Evolutionary conservation across 2,113 vertebrate species (phyloP).

Genomic region (Cheirogaleus medius): DNA sequence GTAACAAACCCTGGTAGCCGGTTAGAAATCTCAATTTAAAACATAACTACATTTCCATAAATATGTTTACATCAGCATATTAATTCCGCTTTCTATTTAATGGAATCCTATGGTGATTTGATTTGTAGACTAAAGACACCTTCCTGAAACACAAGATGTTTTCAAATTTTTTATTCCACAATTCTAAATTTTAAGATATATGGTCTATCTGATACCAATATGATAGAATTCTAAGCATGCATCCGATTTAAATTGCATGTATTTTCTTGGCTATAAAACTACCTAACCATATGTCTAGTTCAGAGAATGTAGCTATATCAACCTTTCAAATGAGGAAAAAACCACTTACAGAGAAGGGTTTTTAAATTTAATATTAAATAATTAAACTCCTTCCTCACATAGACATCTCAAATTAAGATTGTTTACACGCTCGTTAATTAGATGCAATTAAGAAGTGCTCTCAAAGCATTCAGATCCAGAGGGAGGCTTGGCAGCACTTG

Average conservation of each 20-base stretch:
- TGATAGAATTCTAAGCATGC: conserved; percentile 7
- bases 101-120: not conserved
- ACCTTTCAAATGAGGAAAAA: conserved; percentile 47
- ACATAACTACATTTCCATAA: not conserved
- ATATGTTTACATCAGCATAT: not conserved
- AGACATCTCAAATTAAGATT: conserved; percentile 77
- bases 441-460: conserved; percentile 72
- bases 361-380: conserved; percentile 75
- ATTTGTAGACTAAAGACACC: not conserved
- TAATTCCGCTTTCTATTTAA: not conserved
- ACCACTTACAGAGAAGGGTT: conserved; percentile 55
- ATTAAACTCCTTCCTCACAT: conserved; percentile 70
- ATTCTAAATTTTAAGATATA: conserved; percentile 28
- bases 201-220: not conserved
- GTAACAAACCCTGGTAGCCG: not conserved
- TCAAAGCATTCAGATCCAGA: conserved; percentile 62
- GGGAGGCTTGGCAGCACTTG: conserved; percentile 40
- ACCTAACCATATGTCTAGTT: conserved; percentile 49
- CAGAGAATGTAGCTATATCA: conserved; percentile 6
- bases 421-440: conserved; percentile 80
- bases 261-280: conserved; percentile 48
- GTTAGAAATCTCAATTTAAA: not conserved
- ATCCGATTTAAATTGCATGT: conserved; percentile 50
- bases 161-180: not conserved
- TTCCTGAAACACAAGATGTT: not conserved